These are phyloP conservation scores for Marronus borbonicus DNA, from an alignment of 2,888 invertebrate species.

Conservation along the genomic window DNA sequence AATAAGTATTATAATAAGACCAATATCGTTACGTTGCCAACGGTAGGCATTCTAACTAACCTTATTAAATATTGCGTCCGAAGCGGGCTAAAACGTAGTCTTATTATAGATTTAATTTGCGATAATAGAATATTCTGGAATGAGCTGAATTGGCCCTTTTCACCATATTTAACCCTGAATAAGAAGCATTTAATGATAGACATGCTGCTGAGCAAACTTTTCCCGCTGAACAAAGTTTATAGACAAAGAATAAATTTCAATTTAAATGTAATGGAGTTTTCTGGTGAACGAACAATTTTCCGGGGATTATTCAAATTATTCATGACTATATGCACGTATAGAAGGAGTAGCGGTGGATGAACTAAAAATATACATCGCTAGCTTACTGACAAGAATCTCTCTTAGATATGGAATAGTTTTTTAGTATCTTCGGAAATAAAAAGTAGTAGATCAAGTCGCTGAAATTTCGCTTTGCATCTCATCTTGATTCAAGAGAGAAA, in stretches of 20 bases:
- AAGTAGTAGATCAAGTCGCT: neutral
- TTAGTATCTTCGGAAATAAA: neutral
- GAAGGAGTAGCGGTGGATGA: neutral
- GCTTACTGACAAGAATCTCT: neutral
- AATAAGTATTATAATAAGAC: neutral
- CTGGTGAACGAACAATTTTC: constrained; percentile 3
- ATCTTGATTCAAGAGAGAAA: neutral
- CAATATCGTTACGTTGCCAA: neutral
- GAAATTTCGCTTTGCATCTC: neutral
- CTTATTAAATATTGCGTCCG: constrained; percentile 10
- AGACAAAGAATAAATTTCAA: constrained; percentile 13
- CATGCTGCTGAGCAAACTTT: too few species aligned
- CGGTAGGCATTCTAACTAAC: neutral
- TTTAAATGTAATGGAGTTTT: constrained; percentile 7
- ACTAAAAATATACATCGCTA: neutral
- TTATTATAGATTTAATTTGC: constrained; percentile 43
- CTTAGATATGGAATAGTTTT: neutral
- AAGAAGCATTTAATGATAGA: too few species aligned
- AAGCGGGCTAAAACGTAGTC: constrained; percentile 13
- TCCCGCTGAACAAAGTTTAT: neutral
- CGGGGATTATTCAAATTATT: neutral
- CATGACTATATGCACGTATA: neutral
- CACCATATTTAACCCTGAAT: too few species aligned
- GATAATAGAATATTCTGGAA: constrained; percentile 28
- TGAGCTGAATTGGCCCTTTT: neutral